These are phyloP conservation scores for Nowickia ferox DNA, from an alignment of 2,888 invertebrate species.

Conservation along the genomic window DNA sequence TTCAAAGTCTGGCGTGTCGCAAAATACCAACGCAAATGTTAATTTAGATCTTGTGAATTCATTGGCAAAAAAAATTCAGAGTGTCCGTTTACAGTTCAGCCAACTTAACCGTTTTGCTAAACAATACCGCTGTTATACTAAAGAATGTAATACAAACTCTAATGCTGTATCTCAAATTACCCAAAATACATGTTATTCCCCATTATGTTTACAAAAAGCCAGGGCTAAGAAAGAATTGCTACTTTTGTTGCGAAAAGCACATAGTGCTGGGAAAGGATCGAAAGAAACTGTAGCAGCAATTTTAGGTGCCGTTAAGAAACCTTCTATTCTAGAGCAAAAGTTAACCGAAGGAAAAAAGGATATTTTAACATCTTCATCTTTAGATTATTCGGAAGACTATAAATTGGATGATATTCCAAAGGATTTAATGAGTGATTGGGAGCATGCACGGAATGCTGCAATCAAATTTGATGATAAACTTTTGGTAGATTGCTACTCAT, in stretches of 20 bases:
- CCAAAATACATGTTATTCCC: slow-evolving; percentile 89
- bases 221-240: slow-evolving; percentile 88
- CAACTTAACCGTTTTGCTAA: slow-evolving; percentile 88
- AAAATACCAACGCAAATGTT: slow-evolving; percentile 75
- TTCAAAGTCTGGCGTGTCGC: slow-evolving; percentile 73
- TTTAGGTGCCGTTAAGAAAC: slow-evolving; percentile 85
- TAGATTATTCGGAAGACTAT: slow-evolving; percentile 79
- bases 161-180: slow-evolving; percentile 85
- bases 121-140: slow-evolving; percentile 89
- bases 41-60: slow-evolving; percentile 85
- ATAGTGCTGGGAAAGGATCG: slow-evolving; percentile 84
- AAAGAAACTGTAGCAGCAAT: slow-evolving; percentile 83
- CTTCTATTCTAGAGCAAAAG: slow-evolving; percentile 89
- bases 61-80: slow-evolving; percentile 88
- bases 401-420: slow-evolving; percentile 79
- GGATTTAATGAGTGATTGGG: slow-evolving; percentile 83
- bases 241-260: slow-evolving; percentile 86
- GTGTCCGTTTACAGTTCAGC: slow-evolving; percentile 88
- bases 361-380: slow-evolving; percentile 65
- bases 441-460: slow-evolving; percentile 85
- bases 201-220: slow-evolving; percentile 90
- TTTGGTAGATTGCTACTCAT: slow-evolving; percentile 74
- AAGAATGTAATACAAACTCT: slow-evolving; percentile 86
- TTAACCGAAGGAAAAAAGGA: slow-evolving; percentile 85
- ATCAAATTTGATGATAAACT: slow-evolving; percentile 81